Evolutionary conservation across 1,140 invertebrate species (phyloP).

Genomic region (Homarus americanus): DNA sequence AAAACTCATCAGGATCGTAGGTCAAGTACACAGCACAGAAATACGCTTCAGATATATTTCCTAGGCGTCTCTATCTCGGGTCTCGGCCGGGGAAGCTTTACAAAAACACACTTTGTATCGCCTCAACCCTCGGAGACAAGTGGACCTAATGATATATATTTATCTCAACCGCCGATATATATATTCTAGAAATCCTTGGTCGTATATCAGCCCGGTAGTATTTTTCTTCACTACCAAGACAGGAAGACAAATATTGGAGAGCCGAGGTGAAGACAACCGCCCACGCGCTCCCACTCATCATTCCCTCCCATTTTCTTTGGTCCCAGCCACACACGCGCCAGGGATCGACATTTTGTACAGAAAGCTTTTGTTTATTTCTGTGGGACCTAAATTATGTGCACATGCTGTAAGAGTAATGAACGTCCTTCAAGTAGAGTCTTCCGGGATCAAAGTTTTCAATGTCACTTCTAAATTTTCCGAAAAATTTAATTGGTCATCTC

Average conservation of each 20-base stretch:
- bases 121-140: conserved; percentile 25
- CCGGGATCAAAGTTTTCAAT: not conserved
- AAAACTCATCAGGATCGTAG: not conserved
- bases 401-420: not conserved
- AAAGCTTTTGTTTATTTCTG: conserved; percentile 9
- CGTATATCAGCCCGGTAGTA: conserved; percentile 42
- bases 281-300: conserved; percentile 48
- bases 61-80: not conserved
- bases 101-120: not conserved
- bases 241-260: conserved; percentile 56
- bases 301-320: not conserved
- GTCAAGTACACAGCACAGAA: not conserved
- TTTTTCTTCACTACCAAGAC: conserved; percentile 56
- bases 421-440: not conserved
- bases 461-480: no score
- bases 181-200: conserved; percentile 52
- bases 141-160: conserved; percentile 57
- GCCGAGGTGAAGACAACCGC: conserved; percentile 49
- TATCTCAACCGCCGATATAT: conserved; percentile 56
- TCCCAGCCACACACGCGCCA: not conserved
- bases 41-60: not conserved
- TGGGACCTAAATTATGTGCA: not conserved
- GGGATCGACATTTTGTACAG: conserved; percentile 37
- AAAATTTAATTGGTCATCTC: no score
- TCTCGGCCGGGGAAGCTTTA: no score